Conservation (phyloP, 2,797 vertebrate species). For the Danionella dracula region DNA sequence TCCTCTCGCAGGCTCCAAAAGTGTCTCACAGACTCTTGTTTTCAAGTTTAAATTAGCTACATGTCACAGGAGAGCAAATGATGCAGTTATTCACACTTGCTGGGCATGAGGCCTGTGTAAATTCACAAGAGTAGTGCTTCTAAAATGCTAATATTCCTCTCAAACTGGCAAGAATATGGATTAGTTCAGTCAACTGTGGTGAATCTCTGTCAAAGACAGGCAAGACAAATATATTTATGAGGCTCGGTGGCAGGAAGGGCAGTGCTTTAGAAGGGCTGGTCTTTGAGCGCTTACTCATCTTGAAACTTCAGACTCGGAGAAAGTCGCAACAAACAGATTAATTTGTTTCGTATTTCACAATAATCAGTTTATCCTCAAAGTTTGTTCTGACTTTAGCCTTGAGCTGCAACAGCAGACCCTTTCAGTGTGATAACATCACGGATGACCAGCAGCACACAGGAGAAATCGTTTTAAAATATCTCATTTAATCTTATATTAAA, state of each 20-base stretch:
- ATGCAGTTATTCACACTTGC: conserved; percentile 71
- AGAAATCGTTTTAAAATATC: no score
- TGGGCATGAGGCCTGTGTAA: conserved; percentile 69
- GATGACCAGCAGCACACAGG: no score
- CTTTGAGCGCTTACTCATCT: conserved; percentile 26
- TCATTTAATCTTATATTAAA: no score
- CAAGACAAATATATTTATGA: conserved; percentile 70
- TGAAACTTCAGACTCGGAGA: conserved; percentile 26
- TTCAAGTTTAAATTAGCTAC: conserved; percentile 47
- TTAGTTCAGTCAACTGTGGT: conserved; percentile 70
- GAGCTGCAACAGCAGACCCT: neutral
- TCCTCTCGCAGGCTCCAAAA: neutral
- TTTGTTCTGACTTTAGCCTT: neutral
- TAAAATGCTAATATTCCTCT: conserved; percentile 64
- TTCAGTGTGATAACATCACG: neutral
- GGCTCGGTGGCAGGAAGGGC: conserved; percentile 58
- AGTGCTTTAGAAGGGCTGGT: conserved; percentile 65
- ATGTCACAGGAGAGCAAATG: conserved; percentile 40
- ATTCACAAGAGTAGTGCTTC: conserved; percentile 59
- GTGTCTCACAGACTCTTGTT: conserved; percentile 2
- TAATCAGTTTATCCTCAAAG: conserved; percentile 17
- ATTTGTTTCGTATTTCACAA: conserved; percentile 19
- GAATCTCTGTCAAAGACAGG: conserved; percentile 69
- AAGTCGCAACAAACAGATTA: conserved; percentile 15
- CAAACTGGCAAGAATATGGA: conserved; percentile 70